These are phyloP conservation scores for Chaetogeoica ovagalla DNA, from an alignment of 2,888 invertebrate species.

Conservation along the genomic window DNA sequence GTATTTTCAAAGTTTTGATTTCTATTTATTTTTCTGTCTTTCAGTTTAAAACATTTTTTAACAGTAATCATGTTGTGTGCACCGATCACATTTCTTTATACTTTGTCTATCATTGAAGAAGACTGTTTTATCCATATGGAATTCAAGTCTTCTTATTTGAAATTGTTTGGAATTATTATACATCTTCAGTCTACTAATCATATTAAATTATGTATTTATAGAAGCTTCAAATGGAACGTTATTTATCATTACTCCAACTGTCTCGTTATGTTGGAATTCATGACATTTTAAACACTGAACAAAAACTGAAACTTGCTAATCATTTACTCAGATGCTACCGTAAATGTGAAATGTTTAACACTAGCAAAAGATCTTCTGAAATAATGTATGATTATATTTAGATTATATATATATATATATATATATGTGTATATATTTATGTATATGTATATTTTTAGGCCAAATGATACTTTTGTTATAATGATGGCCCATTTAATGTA, in stretches of 20 bases:
- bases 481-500: constrained; percentile 74
- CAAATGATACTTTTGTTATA: constrained; percentile 75
- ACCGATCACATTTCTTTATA: too few species aligned
- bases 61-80: too few species aligned
- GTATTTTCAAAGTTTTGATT: constrained; percentile 56
- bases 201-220: constrained; percentile 54
- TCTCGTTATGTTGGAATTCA: constrained; percentile 74
- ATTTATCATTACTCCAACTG: constrained; percentile 77
- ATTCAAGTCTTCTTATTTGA: too few species aligned
- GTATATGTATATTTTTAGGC: constrained; percentile 58
- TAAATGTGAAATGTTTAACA: constrained; percentile 62
- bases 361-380: constrained; percentile 60
- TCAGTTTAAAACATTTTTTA: not conserved
- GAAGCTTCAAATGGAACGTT: constrained; percentile 76
- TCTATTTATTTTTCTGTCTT: not conserved
- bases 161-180: too few species aligned
- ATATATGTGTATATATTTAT: not conserved
- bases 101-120: too few species aligned
- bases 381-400: constrained; percentile 50
- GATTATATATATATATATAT: not conserved
- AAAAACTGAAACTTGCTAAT: constrained; percentile 66
- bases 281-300: constrained; percentile 64
- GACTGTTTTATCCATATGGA: too few species aligned
- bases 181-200: not conserved
- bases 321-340: constrained; percentile 70